Conservation (phyloP, 2,888 invertebrate species). For the Congeria kusceri region DNA sequence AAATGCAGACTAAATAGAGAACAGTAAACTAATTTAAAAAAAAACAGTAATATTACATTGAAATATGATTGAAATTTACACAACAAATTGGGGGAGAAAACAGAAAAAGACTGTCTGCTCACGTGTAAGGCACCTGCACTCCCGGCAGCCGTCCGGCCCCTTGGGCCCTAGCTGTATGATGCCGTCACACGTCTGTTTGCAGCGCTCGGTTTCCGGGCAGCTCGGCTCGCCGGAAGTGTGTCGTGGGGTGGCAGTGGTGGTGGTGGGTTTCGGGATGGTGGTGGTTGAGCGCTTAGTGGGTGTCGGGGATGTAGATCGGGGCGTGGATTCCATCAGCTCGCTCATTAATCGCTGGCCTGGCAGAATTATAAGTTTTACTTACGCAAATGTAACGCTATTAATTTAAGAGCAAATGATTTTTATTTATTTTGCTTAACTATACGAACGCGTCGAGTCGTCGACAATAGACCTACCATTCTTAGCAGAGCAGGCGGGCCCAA, state of each 20-base stretch:
- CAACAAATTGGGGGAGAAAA: too few relatives aligned
- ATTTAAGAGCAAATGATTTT: too few relatives aligned
- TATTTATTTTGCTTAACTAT: too few relatives aligned
- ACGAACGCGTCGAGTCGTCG: too few relatives aligned
- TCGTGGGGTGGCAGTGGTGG: constrained; percentile 2
- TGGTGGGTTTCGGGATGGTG: background rate
- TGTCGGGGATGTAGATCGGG: background rate
- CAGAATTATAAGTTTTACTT: too few relatives aligned
- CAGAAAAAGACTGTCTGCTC: background rate
- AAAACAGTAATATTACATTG: too few relatives aligned
- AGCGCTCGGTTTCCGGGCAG: constrained; percentile 5
- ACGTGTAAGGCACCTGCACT: constrained; percentile 18
- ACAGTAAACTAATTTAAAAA: too few relatives aligned
- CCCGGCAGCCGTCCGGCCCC: constrained; percentile 10
- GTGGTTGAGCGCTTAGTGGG: background rate
- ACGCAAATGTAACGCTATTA: too few relatives aligned
- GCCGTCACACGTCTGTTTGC: constrained; percentile 17
- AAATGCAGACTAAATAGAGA: too few relatives aligned
- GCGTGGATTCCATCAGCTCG: background rate
- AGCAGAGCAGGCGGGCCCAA: constrained; percentile 54
- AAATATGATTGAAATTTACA: too few relatives aligned
- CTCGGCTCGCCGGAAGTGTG: background rate
- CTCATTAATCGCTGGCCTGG: constrained; percentile 22
- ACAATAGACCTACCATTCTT: constrained; percentile 34
- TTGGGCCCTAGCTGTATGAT: background rate